Conservation (phyloP, 1,140 invertebrate species). For the Notospermus geniculatus region DNA sequence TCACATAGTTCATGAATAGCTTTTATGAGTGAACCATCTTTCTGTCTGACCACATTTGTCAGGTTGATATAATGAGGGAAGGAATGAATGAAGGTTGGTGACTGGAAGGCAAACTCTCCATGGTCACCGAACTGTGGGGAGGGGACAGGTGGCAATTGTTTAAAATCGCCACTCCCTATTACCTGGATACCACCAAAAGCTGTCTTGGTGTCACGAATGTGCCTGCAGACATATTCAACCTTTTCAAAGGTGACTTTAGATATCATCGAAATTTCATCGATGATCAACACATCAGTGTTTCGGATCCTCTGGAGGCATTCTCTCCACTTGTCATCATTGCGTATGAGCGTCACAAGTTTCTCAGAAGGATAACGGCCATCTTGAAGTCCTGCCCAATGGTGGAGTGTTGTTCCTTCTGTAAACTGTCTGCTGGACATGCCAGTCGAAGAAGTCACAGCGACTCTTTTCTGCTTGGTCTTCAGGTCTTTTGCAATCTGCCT, state of each 20-base stretch:
- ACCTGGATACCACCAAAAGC: constrained; percentile 16
- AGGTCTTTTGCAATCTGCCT: too few relatives aligned
- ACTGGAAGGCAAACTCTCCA: constrained; percentile 19
- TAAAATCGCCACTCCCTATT: constrained; percentile 20
- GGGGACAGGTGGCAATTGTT: constrained; percentile 20
- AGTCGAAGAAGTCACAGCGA: not conserved
- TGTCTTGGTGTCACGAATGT: not conserved
- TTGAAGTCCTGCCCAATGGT: constrained; percentile 13
- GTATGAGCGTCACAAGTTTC: constrained; percentile 10
- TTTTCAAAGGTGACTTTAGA: constrained; percentile 4
- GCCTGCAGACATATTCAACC: constrained; percentile 18
- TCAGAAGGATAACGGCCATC: constrained; percentile 17
- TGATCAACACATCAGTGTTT: constrained; percentile 13
- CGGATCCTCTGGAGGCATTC: constrained; percentile 5
- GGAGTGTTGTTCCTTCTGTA: not conserved
- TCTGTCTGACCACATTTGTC: not conserved
- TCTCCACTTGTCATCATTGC: constrained; percentile 13
- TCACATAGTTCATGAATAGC: not conserved
- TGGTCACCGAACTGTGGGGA: constrained; percentile 17
- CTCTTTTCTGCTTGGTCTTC: too few relatives aligned
- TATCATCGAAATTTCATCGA: constrained; percentile 24
- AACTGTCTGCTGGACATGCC: not conserved
- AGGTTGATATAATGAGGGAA: not conserved
- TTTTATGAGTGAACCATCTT: not conserved
- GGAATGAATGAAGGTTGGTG: constrained; percentile 12